Conservation (phyloP, 1,140 invertebrate genomes). For the Spodoptera litura region DNA sequence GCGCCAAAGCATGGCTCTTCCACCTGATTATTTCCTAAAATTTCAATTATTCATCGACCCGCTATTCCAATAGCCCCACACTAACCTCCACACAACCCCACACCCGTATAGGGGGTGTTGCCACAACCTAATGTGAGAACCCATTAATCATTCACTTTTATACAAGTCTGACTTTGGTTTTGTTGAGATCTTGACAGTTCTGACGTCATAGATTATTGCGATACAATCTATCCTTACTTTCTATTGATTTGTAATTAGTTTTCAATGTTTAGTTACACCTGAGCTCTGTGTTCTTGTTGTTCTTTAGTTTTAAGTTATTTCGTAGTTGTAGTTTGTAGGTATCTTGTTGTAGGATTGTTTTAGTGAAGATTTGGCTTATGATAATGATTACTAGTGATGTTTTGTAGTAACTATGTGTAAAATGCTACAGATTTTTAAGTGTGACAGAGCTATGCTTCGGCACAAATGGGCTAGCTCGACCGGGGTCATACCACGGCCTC, state of each 20-base stretch:
- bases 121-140: slow-evolving; percentile 67
- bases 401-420: no score
- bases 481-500: no score
- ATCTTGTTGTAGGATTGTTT: no score
- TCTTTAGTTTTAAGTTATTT: no score
- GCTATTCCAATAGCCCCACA: slow-evolving; percentile 49
- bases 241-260: slow-evolving; percentile 33
- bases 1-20: no score
- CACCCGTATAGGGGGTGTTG: slow-evolving; percentile 46
- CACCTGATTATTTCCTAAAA: no score
- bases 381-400: no score
- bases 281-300: background rate
- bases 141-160: slow-evolving; percentile 73
- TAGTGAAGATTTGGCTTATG: no score
- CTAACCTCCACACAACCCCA: slow-evolving; percentile 52
- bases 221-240: slow-evolving; percentile 32
- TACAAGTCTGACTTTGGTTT: slow-evolving; percentile 65
- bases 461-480: no score
- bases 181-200: slow-evolving; percentile 48
- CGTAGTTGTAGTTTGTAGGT: no score
- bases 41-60: background rate
- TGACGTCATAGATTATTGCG: slow-evolving; percentile 27
- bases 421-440: no score
- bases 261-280: background rate
- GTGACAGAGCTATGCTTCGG: no score